Conservation (phyloP, 2,797 vertebrate species). For the Characodon lateralis region DNA sequence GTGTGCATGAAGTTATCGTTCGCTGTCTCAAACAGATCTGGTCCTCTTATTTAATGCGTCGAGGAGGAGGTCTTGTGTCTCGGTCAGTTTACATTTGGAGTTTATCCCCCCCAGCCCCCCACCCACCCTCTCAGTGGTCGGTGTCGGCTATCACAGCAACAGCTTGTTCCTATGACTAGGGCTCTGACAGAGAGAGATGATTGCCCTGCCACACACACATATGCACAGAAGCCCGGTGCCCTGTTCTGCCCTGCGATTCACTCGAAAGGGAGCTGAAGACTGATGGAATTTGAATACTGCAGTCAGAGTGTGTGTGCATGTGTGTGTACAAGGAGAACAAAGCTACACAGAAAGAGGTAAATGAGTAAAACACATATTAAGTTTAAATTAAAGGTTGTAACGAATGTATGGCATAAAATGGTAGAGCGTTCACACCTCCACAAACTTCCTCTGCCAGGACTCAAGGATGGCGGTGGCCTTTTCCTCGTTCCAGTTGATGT, state of each 20-base stretch:
- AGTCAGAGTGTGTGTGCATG: constrained; percentile 30
- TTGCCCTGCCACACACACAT: constrained; percentile 68
- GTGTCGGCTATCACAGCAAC: constrained; percentile 86
- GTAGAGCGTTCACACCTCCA: constrained; percentile 83
- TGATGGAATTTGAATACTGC: constrained; percentile 79
- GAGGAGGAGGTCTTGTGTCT: constrained; percentile 18
- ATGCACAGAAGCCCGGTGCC: constrained; percentile 37
- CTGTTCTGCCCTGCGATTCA: constrained; percentile 66
- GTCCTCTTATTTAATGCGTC: constrained; percentile 43
- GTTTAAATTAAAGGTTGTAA: background rate
- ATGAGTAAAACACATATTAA: constrained; percentile 17
- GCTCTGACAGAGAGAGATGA: constrained; percentile 80
- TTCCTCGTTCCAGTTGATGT: constrained; percentile 97
- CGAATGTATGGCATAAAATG: constrained; percentile 1
- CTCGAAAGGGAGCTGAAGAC: constrained; percentile 80
- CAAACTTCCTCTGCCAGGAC: constrained; percentile 97
- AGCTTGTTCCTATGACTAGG: constrained; percentile 87
- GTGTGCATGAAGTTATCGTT: constrained; percentile 21
- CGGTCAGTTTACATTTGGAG: constrained; percentile 39
- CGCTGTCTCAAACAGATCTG: constrained; percentile 26
- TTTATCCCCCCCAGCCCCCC: constrained; percentile 32
- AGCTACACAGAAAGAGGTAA: constrained; percentile 37
- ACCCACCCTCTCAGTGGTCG: constrained; percentile 64
- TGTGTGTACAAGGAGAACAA: constrained; percentile 51
- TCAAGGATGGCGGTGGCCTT: constrained; percentile 93